Evolutionary conservation across 2,888 invertebrate genomes (phyloP), one percentile per base, ranked within the genome.

Genomic region (Nemoura dubitans): DNA sequence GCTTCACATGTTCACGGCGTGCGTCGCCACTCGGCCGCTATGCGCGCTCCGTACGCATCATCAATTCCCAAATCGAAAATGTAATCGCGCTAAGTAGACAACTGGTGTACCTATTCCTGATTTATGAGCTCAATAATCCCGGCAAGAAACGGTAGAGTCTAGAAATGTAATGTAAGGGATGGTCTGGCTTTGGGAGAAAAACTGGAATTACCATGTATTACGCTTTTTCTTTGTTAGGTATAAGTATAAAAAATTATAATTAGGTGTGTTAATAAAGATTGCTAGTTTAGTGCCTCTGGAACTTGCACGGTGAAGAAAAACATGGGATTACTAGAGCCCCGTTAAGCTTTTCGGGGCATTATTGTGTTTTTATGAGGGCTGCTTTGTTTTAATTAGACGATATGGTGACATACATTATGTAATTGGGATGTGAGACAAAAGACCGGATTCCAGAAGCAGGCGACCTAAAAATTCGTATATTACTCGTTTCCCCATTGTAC

Each of bases 281-380:
- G 59, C 59, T 59, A 59, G 59, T 59, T 59, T 59, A 59, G 21
- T 59, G 21, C 16, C 59, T 7, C 59, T 59, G 59, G 2, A 59
- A 59, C 21, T 59, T 3, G 59, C 21, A 59, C 3, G 21, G 21
- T 1, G 59, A 59, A 59, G 16, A 59, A 59, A 59, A 59, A 59
- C 59, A 59, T 10, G 59, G 59, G 2, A 59, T 21, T 2, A 21
- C 21, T 59, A 21, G 59, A 59, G 21, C 59, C 59, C 3, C 16
- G 21, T 21, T 10, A 59, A 59, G 59, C 59, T 59, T 59, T 10
- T 59, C 59, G 59, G 21, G 10, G 21, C 59, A 59, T 59, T 59
- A 59, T 59, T 59, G 59, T 59, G 59, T 59, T 59, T 59, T 59
- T 59, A 59, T 59, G 59, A 59, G 59, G 59, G 59, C 59, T 59